These are phyloP conservation scores for Etheostoma spectabile DNA, from an alignment of 2,113 vertebrate species.

Conservation along the genomic window DNA sequence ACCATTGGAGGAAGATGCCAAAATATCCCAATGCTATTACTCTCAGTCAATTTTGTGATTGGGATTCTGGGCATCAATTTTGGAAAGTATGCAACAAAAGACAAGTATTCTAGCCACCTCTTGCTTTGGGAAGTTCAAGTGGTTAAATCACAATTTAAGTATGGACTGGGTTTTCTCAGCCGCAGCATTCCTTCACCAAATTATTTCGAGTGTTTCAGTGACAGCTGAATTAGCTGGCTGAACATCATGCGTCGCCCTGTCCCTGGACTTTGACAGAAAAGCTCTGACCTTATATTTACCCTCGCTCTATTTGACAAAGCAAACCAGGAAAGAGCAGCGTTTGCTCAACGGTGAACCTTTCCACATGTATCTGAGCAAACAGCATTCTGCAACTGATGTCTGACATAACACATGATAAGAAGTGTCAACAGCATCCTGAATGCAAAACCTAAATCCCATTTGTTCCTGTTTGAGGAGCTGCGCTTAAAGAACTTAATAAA, in stretches of 20 bases:
- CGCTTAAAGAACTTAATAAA: conserved; percentile 24
- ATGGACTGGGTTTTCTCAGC: conserved; percentile 17
- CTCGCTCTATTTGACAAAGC: conserved; percentile 61
- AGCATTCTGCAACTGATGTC: conserved; percentile 76
- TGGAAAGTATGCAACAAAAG: conserved; percentile 10
- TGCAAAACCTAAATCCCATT: conserved; percentile 44
- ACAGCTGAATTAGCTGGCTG: conserved; percentile 63
- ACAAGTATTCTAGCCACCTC: neutral
- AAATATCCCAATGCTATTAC: neutral
- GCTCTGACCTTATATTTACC: conserved; percentile 63
- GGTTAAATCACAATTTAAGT: conserved; percentile 9
- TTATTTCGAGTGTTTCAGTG: conserved; percentile 62
- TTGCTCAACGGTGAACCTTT: conserved; percentile 74
- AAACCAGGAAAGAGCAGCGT: conserved; percentile 67
- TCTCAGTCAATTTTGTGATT: neutral
- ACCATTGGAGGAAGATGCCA: neutral
- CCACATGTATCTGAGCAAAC: conserved; percentile 71
- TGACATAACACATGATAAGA: conserved; percentile 72
- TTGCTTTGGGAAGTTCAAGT: neutral
- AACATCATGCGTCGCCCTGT: conserved; percentile 62
- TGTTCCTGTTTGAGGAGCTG: conserved; percentile 71
- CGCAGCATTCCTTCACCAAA: conserved; percentile 68
- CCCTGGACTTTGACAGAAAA: conserved; percentile 80
- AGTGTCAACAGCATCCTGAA: conserved; percentile 64
- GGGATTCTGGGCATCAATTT: neutral